Base-by-base conservation (phyloP, 1,140 invertebrate genomes). In the Sweltsa coloradensis region DNA sequence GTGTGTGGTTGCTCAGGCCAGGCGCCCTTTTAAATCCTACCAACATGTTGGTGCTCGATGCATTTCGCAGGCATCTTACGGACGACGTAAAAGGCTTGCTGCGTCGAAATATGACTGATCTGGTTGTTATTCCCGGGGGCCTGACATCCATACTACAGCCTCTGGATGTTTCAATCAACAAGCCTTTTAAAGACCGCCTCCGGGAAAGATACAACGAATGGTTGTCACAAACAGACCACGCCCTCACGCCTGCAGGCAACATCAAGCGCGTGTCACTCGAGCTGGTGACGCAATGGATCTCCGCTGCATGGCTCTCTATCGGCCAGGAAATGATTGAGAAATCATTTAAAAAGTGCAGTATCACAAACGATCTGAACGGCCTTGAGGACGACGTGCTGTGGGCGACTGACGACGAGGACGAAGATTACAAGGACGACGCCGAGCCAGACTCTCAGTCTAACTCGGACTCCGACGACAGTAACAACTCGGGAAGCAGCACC, bases 81-180 rank as follows among this genome's bases (percentile, higher is more conserved):
- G 25, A 45, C 16, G 26, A 26, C 27, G 47, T 45, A 23, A 41
- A 40, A 34, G 22, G 26, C 9, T 24, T 13, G 26, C 11, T 51
- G 7, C 0, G 42, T 13, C 9, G 34, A 34, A 14, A n/a, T 16
- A 45, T 41, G 22, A 45, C 40, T 37, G 47, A 52, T 21, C 34
- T 52, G 13, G 25, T 52, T 2, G 40, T 52, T 22, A 52, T 59
- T 18, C 57, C 57, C 9, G 56, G 45, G 18, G 56, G 54, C 5
- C 48, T 58, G 27, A 63, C 55, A 7, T 44, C 34, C 3, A 39
- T 54, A 11, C 41, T 62, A 5, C 60, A 65, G 31, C 59, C 54
- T 11, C 51, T 62, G 7, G 58, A 63, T 47, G 51, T 63, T 23
- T 42, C 34, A 13, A 44, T 60, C 14, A 61, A 63, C 36, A 54